Percentiles rank a stretch among this genome's conserved stretches.
Evolutionary conservation across 1,140 invertebrate genomes (phyloP).

Genomic region (Drosophila elegans): DNA sequence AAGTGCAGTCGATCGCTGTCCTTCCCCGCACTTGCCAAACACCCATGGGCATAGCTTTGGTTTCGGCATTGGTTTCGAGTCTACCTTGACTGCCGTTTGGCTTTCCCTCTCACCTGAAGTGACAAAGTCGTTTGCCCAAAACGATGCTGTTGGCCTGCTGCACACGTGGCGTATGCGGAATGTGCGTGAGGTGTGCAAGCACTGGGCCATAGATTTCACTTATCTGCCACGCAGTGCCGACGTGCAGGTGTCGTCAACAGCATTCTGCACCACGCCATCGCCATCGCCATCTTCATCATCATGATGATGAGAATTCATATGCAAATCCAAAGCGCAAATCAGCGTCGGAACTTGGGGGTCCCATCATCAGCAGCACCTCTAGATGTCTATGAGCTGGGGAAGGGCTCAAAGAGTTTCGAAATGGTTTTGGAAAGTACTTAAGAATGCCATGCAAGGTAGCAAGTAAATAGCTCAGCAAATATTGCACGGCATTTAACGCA

Average conservation of each 20-base stretch:
- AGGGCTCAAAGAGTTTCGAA: slow-evolving; percentile 30
- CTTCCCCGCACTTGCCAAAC: neutral
- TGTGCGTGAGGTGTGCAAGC: slow-evolving; percentile 25
- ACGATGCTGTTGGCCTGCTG: slow-evolving; percentile 40
- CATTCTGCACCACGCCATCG: slow-evolving; percentile 26
- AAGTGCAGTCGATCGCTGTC: slow-evolving; percentile 35
- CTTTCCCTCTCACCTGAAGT: slow-evolving; percentile 48
- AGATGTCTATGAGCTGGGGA: neutral
- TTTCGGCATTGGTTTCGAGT: neutral
- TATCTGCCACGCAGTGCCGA: slow-evolving; percentile 57
- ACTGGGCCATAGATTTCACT: slow-evolving; percentile 69
- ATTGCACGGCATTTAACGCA: slow-evolving; percentile 41
- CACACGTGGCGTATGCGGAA: slow-evolving; percentile 62
- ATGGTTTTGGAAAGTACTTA: slow-evolving; percentile 15
- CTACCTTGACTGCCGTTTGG: slow-evolving; percentile 8
- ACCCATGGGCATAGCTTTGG: slow-evolving; percentile 1
- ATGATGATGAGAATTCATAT: slow-evolving; percentile 78
- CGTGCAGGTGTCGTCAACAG: slow-evolving; percentile 57
- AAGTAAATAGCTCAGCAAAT: slow-evolving; percentile 49
- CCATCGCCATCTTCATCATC: slow-evolving; percentile 36
- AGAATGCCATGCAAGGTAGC: slow-evolving; percentile 7
- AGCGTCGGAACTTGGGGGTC: slow-evolving; percentile 54
- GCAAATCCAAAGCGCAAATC: slow-evolving; percentile 71
- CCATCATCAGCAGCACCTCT: slow-evolving; percentile 13
- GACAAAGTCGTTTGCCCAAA: slow-evolving; percentile 52